Percentiles rank a stretch among this genome's conserved stretches.
phyloP scores from a whole-genome alignment of 2,797 vertebrate genomes.

The Molossus alvarezi region DNA sequence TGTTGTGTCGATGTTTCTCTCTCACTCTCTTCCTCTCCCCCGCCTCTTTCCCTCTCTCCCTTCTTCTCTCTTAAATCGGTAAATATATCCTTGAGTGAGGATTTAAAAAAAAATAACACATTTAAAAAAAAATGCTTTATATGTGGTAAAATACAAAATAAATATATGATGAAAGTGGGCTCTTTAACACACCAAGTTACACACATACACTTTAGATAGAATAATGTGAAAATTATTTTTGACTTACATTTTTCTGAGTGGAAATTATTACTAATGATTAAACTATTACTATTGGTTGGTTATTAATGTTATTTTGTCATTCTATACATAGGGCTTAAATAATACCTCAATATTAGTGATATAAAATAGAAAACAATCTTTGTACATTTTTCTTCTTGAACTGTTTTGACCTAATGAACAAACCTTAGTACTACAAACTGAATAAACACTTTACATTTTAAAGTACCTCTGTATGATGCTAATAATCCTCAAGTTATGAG shows the following conservation, averaged over 20 bases:
- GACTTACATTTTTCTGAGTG: constrained; percentile 45
- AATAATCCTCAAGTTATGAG: not conserved
- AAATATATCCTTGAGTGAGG: no score
- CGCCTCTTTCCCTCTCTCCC: no score
- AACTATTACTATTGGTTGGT: not conserved
- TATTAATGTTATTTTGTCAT: constrained; percentile 63
- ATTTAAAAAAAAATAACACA: no score
- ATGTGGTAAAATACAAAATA: constrained; percentile 55
- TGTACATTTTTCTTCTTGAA: not conserved
- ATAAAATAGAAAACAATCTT: constrained; percentile 35
- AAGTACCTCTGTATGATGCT: not conserved
- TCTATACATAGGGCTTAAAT: constrained; percentile 3
- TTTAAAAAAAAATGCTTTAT: not conserved
- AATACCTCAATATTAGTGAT: not conserved
- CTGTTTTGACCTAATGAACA: constrained; percentile 41
- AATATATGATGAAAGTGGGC: not conserved
- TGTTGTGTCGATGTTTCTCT: no score
- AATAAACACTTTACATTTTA: not conserved
- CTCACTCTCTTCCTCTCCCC: no score
- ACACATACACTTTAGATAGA: not conserved
- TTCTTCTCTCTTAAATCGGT: no score
- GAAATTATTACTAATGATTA: not conserved
- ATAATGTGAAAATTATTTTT: constrained; percentile 64
- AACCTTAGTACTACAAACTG: not conserved
- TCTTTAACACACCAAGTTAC: constrained; percentile 18